Conservation (phyloP, 2,797 vertebrate genomes). For the Manis javanica region DNA sequence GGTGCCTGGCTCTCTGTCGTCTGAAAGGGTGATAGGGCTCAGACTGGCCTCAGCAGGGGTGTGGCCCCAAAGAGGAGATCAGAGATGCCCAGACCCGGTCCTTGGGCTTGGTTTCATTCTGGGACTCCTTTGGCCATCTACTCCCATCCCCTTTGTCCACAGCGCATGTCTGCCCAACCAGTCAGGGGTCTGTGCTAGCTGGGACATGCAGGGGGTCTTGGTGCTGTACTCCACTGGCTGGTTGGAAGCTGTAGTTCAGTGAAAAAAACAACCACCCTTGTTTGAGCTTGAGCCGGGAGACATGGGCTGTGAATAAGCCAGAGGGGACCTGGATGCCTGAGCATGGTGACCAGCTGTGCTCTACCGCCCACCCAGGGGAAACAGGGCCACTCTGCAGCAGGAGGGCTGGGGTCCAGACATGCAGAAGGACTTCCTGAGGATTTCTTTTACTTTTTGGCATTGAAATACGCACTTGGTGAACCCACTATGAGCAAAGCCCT, state of each 20-base stretch:
- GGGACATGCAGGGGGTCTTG: not conserved
- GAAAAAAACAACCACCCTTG: not conserved
- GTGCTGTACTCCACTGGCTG: not conserved
- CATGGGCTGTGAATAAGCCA: not conserved
- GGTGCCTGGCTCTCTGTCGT: not conserved
- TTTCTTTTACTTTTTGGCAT: slow-evolving; percentile 25
- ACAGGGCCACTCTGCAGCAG: not conserved
- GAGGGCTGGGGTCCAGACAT: not conserved
- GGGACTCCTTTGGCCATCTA: not conserved
- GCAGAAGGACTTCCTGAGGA: slow-evolving; percentile 45
- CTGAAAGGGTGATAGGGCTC: not conserved
- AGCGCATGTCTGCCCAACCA: rapidly evolving
- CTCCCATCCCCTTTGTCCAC: not conserved
- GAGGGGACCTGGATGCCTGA: not conserved
- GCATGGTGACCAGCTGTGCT: slow-evolving; percentile 11
- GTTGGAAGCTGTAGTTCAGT: not conserved
- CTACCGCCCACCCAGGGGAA: not conserved
- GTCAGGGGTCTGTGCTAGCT: not conserved
- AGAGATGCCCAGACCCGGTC: not conserved
- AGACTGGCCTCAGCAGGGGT: not conserved
- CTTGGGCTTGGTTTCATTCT: not conserved
- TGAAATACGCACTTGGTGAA: not conserved
- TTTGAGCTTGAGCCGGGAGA: not conserved
- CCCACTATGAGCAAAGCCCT: not conserved
- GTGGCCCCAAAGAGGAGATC: not conserved